These are phyloP conservation scores for Drosophila percnosoma DNA, from an alignment of 2,888 invertebrate species.

Conservation along the genomic window DNA sequence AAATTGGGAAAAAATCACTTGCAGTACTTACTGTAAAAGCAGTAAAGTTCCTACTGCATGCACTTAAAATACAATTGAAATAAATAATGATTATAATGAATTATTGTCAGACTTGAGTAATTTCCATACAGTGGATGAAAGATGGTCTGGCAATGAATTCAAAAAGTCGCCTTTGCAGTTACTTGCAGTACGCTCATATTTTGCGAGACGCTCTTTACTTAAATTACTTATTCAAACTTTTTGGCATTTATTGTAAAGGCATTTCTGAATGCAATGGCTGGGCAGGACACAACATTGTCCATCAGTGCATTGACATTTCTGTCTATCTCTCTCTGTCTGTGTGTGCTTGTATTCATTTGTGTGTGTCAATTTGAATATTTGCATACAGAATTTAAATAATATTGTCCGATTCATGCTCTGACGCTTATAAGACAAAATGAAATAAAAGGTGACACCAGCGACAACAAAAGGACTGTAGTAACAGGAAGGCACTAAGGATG, in stretches of 20 bases:
- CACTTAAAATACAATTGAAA: constrained; percentile 57
- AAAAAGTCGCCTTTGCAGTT: constrained; percentile 1
- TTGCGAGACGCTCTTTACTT: constrained; percentile 24
- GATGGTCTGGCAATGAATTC: constrained; percentile 16
- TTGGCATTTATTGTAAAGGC: constrained; percentile 68
- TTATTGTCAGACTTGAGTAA: constrained; percentile 47
- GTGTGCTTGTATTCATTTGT: constrained; percentile 20
- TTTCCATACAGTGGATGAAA: constrained; percentile 29
- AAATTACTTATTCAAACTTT: constrained; percentile 69
- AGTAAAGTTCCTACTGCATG: constrained; percentile 37
- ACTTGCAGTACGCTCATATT: constrained; percentile 1
- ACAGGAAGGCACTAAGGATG: constrained; percentile 52
- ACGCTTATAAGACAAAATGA: constrained; percentile 77
- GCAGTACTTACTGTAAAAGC: constrained; percentile 4
- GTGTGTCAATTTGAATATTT: constrained; percentile 56
- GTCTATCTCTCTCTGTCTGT: background rate
- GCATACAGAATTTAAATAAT: constrained; percentile 75
- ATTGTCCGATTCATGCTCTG: constrained; percentile 75
- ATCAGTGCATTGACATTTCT: constrained; percentile 13
- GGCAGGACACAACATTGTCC: constrained; percentile 47
- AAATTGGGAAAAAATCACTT: background rate
- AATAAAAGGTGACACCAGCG: constrained; percentile 71
- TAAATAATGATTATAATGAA: constrained; percentile 64
- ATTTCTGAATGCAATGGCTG: constrained; percentile 61
- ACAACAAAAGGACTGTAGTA: constrained; percentile 64